Percentiles rank a stretch among this genome's conserved stretches.
These are phyloP conservation scores for Cotesia vestalis DNA, from an alignment of 1,140 invertebrate genomes.

Conservation along the genomic window DNA sequence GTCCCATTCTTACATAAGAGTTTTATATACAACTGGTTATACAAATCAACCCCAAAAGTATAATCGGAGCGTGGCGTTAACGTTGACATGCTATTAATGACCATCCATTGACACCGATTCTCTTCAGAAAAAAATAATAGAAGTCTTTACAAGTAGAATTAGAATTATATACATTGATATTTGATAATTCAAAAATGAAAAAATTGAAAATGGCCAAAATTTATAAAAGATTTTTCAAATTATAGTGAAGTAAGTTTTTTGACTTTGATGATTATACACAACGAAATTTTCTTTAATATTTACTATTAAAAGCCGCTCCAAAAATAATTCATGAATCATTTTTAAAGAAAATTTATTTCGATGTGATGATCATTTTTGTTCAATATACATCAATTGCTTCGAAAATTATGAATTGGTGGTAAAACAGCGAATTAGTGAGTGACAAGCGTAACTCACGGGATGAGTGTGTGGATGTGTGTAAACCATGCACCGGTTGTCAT, in stretches of 20 bases:
- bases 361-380: neutral
- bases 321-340: too few relatives aligned
- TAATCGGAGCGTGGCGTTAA: constrained; percentile 30
- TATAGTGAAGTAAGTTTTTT: too few relatives aligned
- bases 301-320: too few relatives aligned
- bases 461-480: neutral
- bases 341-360: too few relatives aligned
- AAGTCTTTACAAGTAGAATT: neutral
- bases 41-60: constrained; percentile 20
- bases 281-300: too few relatives aligned
- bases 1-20: constrained; percentile 14
- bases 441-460: constrained; percentile 36
- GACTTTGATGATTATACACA: too few relatives aligned
- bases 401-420: constrained; percentile 17
- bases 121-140: constrained; percentile 1
- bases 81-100: constrained; percentile 43
- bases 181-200: too few relatives aligned
- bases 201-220: too few relatives aligned
- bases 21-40: constrained; percentile 8
- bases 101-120: constrained; percentile 31
- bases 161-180: too few relatives aligned
- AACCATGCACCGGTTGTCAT: neutral
- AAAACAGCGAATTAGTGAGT: constrained; percentile 33
- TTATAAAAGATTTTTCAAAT: too few relatives aligned
- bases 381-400: neutral